Conservation (phyloP, 64 coral and sea anemone genomes). For the Pocillopora verrucosa region DNA sequence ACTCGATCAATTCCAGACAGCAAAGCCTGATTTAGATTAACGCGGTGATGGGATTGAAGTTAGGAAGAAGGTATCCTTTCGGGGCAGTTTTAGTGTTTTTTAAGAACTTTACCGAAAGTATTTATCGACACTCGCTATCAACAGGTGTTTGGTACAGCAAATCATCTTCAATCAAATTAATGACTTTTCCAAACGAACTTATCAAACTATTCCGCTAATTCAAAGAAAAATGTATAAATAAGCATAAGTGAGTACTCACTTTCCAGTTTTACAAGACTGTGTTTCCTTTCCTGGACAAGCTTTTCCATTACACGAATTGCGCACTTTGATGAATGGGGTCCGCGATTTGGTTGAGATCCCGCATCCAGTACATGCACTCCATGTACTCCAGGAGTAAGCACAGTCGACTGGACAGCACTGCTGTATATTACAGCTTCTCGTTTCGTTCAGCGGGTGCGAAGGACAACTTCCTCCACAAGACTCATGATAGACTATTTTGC, state of each 20-base stretch:
- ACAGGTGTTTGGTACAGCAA: too few relatives aligned
- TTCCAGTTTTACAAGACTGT: constrained; percentile 42
- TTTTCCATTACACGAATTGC: constrained; percentile 31
- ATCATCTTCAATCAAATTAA: too few relatives aligned
- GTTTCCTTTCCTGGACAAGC: constrained; percentile 52
- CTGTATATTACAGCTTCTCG: constrained; percentile 15
- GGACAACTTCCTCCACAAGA: constrained; percentile 53
- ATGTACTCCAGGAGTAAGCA: constrained; percentile 37
- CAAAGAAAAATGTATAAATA: too few relatives aligned
- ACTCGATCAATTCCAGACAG: too few relatives aligned
- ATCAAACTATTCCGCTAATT: too few relatives aligned
- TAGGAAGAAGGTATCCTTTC: too few relatives aligned
- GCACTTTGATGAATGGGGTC: constrained; percentile 1
- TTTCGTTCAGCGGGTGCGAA: not conserved
- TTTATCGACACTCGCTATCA: too few relatives aligned
- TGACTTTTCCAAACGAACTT: too few relatives aligned
- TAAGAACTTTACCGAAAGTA: too few relatives aligned
- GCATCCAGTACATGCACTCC: constrained; percentile 61
- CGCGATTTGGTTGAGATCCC: constrained; percentile 43
- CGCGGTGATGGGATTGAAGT: too few relatives aligned
- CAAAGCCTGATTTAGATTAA: too few relatives aligned
- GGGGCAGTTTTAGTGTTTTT: too few relatives aligned
- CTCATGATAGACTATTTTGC: constrained; percentile 6
- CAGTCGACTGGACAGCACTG: constrained; percentile 61
- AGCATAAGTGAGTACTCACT: constrained; percentile 44